Percentiles rank a stretch among this genome's conserved stretches.
These are phyloP conservation scores for Myotis brandtii DNA, from an alignment of 2,113 vertebrate species.

Conservation along the genomic window DNA sequence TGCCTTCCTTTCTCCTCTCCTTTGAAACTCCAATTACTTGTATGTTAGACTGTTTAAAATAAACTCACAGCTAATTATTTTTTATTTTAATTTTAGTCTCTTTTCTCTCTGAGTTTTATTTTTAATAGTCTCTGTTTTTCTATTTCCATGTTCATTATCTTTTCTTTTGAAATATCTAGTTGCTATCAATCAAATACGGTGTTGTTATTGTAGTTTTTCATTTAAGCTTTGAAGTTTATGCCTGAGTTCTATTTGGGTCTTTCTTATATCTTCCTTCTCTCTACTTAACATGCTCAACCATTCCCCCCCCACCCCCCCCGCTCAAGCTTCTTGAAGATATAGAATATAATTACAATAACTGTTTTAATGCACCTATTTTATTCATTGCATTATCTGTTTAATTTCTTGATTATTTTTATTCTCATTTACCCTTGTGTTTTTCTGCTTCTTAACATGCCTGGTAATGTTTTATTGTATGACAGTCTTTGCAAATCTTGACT, in stretches of 20 bases:
- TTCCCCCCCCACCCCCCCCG: too few relatives aligned
- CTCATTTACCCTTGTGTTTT: not conserved
- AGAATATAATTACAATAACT: not conserved
- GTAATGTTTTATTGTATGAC: not conserved
- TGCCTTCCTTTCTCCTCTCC: not conserved
- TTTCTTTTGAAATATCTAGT: not conserved
- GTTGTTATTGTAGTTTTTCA: not conserved
- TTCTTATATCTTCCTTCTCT: not conserved
- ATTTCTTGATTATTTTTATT: conserved; percentile 4
- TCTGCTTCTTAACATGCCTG: not conserved
- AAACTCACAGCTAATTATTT: not conserved
- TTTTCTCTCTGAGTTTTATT: not conserved
- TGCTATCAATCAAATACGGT: not conserved
- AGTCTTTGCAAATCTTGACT: not conserved
- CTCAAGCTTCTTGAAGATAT: not conserved
- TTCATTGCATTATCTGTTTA: not conserved
- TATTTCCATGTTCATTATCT: not conserved
- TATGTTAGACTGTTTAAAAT: not conserved
- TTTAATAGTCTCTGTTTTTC: not conserved
- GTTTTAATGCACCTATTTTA: not conserved
- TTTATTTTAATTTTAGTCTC: not conserved
- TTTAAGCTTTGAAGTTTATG: not conserved
- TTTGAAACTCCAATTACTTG: not conserved
- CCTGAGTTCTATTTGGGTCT: not conserved
- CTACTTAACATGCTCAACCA: not conserved